These are phyloP conservation scores for Hemiscyllium ocellatum DNA, from an alignment of 2,113 vertebrate species.

Conservation along the genomic window DNA sequence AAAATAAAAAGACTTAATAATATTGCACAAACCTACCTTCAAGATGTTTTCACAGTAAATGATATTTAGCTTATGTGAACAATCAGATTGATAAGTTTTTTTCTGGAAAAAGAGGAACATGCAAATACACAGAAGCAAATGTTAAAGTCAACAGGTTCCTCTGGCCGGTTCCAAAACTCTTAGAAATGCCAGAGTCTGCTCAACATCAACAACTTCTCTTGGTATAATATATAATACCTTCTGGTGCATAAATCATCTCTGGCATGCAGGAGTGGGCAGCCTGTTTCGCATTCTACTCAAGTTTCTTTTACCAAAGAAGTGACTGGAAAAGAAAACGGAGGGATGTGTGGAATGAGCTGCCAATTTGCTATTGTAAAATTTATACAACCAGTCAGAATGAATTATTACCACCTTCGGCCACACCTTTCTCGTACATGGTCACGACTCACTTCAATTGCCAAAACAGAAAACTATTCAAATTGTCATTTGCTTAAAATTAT, in stretches of 20 bases:
- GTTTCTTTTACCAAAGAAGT: not conserved
- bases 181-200: not conserved
- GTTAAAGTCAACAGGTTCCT: not conserved
- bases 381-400: not conserved
- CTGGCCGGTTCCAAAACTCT: not conserved
- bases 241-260: not conserved
- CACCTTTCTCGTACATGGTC: not conserved
- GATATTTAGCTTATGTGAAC: not conserved
- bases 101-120: not conserved
- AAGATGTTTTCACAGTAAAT: not conserved
- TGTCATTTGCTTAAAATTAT: not conserved
- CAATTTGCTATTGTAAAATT: not conserved
- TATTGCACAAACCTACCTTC: not conserved
- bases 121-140: not conserved
- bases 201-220: not conserved
- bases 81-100: not conserved
- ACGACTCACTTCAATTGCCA: not conserved
- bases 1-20: too few relatives aligned
- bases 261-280: not conserved
- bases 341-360: not conserved
- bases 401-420: not conserved
- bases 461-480: not conserved
- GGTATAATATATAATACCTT: not conserved
- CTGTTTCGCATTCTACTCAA: not conserved
- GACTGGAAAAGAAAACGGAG: not conserved